Conservation (phyloP, 2,797 vertebrate species). For the Lateolabrax maculatus region DNA sequence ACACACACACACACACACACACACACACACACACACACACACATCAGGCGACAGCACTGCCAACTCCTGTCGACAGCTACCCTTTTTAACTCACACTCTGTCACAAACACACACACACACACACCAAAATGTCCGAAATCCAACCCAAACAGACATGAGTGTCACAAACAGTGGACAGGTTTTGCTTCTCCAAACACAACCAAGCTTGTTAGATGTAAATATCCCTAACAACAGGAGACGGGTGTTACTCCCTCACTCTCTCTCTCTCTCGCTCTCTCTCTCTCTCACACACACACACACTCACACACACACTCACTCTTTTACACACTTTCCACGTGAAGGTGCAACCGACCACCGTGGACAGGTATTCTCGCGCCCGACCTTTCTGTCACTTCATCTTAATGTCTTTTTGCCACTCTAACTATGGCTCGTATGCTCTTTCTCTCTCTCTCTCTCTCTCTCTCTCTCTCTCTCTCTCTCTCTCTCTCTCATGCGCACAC, state of each 20-base stretch:
- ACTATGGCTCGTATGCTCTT: not conserved
- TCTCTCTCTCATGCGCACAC: not conserved
- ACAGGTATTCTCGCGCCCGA: slow-evolving; percentile 8
- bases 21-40: slow-evolving; percentile 9
- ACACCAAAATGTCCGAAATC: not conserved
- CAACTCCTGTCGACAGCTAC: slow-evolving; percentile 36
- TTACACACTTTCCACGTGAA: not conserved
- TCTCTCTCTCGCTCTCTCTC: not conserved
- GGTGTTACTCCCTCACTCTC: not conserved
- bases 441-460: not conserved
- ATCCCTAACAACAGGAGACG: slow-evolving; percentile 16
- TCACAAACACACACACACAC: not conserved
- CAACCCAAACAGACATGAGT: slow-evolving; percentile 8
- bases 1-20: slow-evolving; percentile 3
- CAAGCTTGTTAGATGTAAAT: not conserved
- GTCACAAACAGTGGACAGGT: not conserved
- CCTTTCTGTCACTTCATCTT: slow-evolving; percentile 16
- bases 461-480: not conserved
- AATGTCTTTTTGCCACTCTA: not conserved
- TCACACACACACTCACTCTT: not conserved
- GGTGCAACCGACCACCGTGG: slow-evolving; percentile 7
- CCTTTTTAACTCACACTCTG: slow-evolving; percentile 26
- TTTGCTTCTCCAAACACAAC: not conserved
- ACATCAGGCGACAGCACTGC: slow-evolving; percentile 14
- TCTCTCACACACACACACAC: not conserved